Conservation (phyloP, 2,113 vertebrate genomes). For the Gymnorhina tibicen region DNA sequence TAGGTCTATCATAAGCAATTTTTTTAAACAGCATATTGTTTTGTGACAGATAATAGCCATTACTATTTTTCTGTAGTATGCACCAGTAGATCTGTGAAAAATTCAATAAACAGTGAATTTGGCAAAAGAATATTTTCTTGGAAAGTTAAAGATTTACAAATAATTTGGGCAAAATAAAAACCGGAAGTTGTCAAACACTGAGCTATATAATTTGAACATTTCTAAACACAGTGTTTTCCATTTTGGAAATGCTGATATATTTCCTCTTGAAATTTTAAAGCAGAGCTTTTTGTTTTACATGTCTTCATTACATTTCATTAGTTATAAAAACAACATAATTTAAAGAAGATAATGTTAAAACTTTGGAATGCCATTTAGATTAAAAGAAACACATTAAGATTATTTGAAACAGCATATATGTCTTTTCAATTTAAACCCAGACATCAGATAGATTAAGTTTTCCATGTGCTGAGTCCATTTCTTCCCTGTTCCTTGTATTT, state of each 20-base stretch:
- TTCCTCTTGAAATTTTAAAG: neutral
- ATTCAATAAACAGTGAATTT: neutral
- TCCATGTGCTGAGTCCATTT: neutral
- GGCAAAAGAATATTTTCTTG: neutral
- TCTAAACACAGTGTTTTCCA: neutral
- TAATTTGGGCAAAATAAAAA: neutral
- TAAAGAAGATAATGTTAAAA: neutral
- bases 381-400: neutral
- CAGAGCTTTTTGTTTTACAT: neutral
- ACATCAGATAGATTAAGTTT: neutral
- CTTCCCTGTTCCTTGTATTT: neutral
- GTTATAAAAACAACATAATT: neutral
- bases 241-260: neutral
- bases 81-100: neutral
- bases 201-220: neutral
- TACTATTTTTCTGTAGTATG: neutral
- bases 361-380: neutral
- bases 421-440: neutral
- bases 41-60: neutral
- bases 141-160: neutral
- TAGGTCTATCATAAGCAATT: neutral
- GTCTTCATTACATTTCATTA: neutral
- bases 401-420: neutral
- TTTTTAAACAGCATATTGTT: neutral
- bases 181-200: rapidly evolving